These are phyloP conservation scores for Gavialis gangeticus DNA, from an alignment of 2,113 vertebrate species.

Conservation along the genomic window DNA sequence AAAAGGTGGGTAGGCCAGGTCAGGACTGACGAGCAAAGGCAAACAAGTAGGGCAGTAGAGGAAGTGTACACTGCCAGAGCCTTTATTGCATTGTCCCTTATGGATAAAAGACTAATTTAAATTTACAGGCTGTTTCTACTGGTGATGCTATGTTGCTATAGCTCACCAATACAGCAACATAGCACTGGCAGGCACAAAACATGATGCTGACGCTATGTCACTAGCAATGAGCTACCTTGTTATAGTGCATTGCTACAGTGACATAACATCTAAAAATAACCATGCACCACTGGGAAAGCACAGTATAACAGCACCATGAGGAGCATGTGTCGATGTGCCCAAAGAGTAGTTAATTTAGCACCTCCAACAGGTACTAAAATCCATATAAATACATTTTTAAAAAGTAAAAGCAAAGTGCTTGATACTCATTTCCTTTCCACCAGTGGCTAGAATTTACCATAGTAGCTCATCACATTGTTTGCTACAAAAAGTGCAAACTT, in stretches of 20 bases:
- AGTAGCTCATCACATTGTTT: constrained; percentile 69
- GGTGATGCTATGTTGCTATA: too few species aligned
- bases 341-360: background rate
- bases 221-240: too few species aligned
- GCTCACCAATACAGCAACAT: too few species aligned
- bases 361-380: constrained; percentile 9
- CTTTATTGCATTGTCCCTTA: background rate
- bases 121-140: background rate
- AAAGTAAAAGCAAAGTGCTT: constrained; percentile 43
- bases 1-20: constrained; percentile 20
- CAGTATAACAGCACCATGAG: too few species aligned
- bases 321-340: too few species aligned
- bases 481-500: constrained; percentile 69
- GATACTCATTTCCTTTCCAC: constrained; percentile 63
- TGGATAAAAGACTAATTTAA: background rate
- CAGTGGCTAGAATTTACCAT: constrained; percentile 66
- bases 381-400: constrained; percentile 20
- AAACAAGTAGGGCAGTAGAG: background rate
- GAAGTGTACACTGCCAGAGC: constrained; percentile 27
- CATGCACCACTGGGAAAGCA: too few species aligned
- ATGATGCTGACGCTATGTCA: too few species aligned
- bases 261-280: too few species aligned
- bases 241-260: too few species aligned
- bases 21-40: constrained; percentile 26
- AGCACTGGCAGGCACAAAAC: too few species aligned